These are phyloP conservation scores for Mustela lutreola DNA, from an alignment of 2,113 vertebrate species.

Conservation along the genomic window DNA sequence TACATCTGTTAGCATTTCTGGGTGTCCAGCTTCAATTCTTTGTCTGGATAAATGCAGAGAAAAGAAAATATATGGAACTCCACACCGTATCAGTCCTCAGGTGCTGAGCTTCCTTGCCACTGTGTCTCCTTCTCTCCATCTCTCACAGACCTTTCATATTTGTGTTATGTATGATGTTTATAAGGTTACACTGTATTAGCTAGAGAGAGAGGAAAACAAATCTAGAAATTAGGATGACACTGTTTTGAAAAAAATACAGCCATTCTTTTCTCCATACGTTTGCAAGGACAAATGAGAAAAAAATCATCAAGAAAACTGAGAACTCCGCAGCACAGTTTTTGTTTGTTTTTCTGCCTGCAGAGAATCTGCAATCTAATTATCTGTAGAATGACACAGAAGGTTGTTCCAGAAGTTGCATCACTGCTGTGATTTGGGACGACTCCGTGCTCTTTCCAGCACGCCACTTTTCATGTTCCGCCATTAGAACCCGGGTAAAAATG, in stretches of 20 bases:
- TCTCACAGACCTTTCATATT: not conserved
- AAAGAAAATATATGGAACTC: not conserved
- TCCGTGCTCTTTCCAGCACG: not conserved
- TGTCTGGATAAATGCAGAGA: fast-evolving
- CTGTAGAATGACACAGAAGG: not conserved
- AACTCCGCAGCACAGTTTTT: not conserved
- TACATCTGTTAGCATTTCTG: not conserved
- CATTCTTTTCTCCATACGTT: not conserved
- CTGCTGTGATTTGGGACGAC: not conserved
- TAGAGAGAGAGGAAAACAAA: not conserved
- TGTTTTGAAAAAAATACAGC: not conserved
- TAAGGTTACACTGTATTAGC: not conserved
- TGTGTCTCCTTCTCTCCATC: fast-evolving
- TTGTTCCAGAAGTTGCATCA: not conserved
- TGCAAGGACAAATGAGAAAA: not conserved
- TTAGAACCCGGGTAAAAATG: not conserved
- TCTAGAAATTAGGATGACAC: not conserved
- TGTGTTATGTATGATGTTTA: not conserved
- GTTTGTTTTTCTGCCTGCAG: not conserved
- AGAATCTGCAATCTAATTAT: not conserved
- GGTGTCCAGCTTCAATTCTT: too few species aligned
- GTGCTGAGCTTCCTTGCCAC: fast-evolving
- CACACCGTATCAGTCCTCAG: fast-evolving
- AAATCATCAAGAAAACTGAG: not conserved
- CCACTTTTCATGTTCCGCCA: not conserved